Evolutionary conservation across 2,113 vertebrate species (phyloP).

Genomic region (Onychostoma macrolepis): DNA sequence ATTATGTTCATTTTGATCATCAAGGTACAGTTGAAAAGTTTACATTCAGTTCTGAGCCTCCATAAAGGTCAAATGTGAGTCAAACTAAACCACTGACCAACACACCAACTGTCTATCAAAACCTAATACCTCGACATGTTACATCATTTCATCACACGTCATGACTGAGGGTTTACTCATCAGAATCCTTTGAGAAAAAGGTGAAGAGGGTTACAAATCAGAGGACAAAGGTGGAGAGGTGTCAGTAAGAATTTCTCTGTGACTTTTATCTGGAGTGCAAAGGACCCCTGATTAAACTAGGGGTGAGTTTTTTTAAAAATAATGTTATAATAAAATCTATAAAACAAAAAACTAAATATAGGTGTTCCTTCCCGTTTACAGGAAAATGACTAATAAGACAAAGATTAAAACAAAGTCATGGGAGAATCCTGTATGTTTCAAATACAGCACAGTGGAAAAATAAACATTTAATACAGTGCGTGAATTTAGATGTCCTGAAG

Average conservation of each 20-base stretch:
- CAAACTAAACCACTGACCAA: not conserved
- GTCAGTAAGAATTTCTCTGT: constrained; percentile 36
- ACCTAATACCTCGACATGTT: constrained; percentile 34
- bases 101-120: constrained; percentile 33
- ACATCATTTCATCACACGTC: constrained; percentile 19
- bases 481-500: constrained; percentile 24
- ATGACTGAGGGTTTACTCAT: constrained; percentile 6
- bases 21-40: constrained; percentile 61
- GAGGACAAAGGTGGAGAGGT: constrained; percentile 23
- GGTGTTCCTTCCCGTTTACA: not conserved
- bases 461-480: constrained; percentile 18
- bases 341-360: not conserved
- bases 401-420: constrained; percentile 18
- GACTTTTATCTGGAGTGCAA: constrained; percentile 27
- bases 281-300: constrained; percentile 27
- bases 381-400: not conserved
- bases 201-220: constrained; percentile 32
- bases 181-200: constrained; percentile 22
- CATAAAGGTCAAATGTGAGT: constrained; percentile 48
- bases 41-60: constrained; percentile 73
- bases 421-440: constrained; percentile 3
- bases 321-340: not conserved
- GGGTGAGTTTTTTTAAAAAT: not conserved
- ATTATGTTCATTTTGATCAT: constrained; percentile 53
- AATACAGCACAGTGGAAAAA: constrained; percentile 39